These are phyloP conservation scores for Gonatopus flavifemur DNA, from an alignment of 1,140 invertebrate genomes.

Conservation along the genomic window DNA sequence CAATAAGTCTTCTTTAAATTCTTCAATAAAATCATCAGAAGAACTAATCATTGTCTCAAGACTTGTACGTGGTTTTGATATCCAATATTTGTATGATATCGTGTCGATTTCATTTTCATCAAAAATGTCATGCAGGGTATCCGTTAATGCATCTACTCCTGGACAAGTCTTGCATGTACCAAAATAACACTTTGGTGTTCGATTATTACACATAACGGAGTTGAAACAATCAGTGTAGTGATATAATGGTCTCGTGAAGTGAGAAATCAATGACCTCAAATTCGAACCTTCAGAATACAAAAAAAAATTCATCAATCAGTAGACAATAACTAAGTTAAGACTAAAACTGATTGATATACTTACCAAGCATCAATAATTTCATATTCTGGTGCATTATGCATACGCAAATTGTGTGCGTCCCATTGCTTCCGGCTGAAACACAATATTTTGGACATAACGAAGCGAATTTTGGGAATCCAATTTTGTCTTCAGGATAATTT, in stretches of 20 bases:
- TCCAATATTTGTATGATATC: slow-evolving; percentile 10
- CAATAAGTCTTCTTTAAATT: slow-evolving; percentile 8
- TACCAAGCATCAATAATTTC: slow-evolving; percentile 1
- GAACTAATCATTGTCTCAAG: background rate
- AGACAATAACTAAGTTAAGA: background rate
- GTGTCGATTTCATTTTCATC: slow-evolving; percentile 8
- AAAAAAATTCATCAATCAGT: background rate
- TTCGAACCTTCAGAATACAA: slow-evolving; percentile 5
- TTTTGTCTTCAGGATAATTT: slow-evolving; percentile 1
- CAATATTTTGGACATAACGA: slow-evolving; percentile 5
- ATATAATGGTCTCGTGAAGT: background rate
- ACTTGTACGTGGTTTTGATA: slow-evolving; percentile 6
- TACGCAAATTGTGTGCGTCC: slow-evolving; percentile 6
- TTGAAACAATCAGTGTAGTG: slow-evolving; percentile 13
- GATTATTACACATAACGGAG: background rate
- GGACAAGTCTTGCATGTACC: slow-evolving; percentile 3
- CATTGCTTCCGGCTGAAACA: slow-evolving; percentile 2
- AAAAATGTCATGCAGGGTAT: slow-evolving; percentile 1
- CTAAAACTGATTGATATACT: too few species aligned
- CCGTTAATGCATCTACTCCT: background rate
- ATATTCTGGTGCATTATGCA: slow-evolving; percentile 1
- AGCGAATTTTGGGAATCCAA: slow-evolving; percentile 5
- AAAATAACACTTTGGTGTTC: background rate
- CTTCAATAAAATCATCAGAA: slow-evolving; percentile 12
- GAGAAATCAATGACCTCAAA: slow-evolving; percentile 1